phyloP scores from a whole-genome alignment of 2,113 vertebrate species.

The Phylloscopus trochiloides region DNA sequence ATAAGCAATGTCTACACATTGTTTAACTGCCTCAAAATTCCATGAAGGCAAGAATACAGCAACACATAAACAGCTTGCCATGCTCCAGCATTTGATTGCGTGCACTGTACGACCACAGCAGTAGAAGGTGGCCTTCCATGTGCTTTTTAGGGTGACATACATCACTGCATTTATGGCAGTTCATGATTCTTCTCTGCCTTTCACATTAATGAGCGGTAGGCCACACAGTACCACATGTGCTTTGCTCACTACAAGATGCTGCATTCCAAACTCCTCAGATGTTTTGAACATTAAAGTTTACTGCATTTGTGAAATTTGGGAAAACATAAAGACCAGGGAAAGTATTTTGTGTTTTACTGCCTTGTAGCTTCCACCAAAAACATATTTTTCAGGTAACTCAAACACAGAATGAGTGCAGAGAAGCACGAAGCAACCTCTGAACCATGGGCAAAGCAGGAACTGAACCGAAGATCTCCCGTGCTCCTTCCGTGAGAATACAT shows the following conservation, averaged over 20 bases:
- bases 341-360: background rate
- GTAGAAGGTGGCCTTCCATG: background rate
- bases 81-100: background rate
- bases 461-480: background rate
- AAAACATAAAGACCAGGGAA: background rate
- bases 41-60: background rate
- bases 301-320: background rate
- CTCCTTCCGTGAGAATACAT: background rate
- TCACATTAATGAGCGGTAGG: slow-evolving; percentile 2
- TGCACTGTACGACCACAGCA: background rate
- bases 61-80: background rate
- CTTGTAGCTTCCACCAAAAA: background rate
- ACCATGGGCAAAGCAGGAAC: background rate
- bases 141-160: background rate
- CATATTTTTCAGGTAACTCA: background rate
- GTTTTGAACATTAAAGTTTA: background rate
- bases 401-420: background rate
- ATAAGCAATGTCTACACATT: background rate
- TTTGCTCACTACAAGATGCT: slow-evolving; percentile 17
- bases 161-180: background rate
- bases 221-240: slow-evolving; percentile 25
- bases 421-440: background rate
- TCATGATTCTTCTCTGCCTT: background rate
- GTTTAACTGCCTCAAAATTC: background rate
- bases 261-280: background rate